Percentiles rank a stretch among this genome's conserved stretches.
Evolutionary conservation across 2,888 invertebrate species (phyloP).

Genomic region (Galeopsomyia nigrocyanea): DNA sequence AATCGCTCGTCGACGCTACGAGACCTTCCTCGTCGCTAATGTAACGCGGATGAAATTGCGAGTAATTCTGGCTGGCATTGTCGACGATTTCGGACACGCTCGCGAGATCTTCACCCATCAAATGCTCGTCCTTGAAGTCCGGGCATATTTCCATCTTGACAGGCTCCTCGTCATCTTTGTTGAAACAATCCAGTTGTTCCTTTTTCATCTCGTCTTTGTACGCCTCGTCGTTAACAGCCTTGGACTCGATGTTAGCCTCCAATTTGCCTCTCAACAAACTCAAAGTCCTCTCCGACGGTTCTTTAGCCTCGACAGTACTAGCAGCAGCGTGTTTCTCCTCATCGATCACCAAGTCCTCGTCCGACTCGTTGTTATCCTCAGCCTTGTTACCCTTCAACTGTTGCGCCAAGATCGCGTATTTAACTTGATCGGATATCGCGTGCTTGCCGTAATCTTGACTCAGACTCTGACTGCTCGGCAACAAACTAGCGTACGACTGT

Average conservation of each 20-base stretch:
- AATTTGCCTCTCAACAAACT: slow-evolving; percentile 62
- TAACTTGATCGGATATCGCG: slow-evolving; percentile 77
- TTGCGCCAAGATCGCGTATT: slow-evolving; percentile 83
- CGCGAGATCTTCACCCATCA: slow-evolving; percentile 74
- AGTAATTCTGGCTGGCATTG: slow-evolving; percentile 76
- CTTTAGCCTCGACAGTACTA: slow-evolving; percentile 49
- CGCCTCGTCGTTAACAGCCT: slow-evolving; percentile 41
- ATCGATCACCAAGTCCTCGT: slow-evolving; percentile 79
- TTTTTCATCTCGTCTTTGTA: slow-evolving; percentile 56
- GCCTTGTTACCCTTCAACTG: slow-evolving; percentile 75
- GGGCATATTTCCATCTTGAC: slow-evolving; percentile 29
- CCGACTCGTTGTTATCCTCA: slow-evolving; percentile 78
- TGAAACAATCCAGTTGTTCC: background rate
- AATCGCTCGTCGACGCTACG: slow-evolving; percentile 86
- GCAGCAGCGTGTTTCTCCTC: slow-evolving; percentile 68
- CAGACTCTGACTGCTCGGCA: slow-evolving; percentile 53
- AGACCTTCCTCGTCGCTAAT: slow-evolving; percentile 82
- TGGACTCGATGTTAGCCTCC: slow-evolving; percentile 52
- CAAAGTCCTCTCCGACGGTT: slow-evolving; percentile 53
- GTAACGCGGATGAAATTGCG: slow-evolving; percentile 64
- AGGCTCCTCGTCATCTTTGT: background rate
- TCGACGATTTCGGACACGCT: slow-evolving; percentile 83
- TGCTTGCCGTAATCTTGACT: slow-evolving; percentile 60
- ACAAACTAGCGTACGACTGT: slow-evolving; percentile 51
- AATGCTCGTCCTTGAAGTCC: slow-evolving; percentile 38